Percentiles rank a stretch among this genome's conserved stretches.
These are phyloP conservation scores for Porites divaricata DNA, from an alignment of 92 coral and sea anemone species.

Conservation along the genomic window DNA sequence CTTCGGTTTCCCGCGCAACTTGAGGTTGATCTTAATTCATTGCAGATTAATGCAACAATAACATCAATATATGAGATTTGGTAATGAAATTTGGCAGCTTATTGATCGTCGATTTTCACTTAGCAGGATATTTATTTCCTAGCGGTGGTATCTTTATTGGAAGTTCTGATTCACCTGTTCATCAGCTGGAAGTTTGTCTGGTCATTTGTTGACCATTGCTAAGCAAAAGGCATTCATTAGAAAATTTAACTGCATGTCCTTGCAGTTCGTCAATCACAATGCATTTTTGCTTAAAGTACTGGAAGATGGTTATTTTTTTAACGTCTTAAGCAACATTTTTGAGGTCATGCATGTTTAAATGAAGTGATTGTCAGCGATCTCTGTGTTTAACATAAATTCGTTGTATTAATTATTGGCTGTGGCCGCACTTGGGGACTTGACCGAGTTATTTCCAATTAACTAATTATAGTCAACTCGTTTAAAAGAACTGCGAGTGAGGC, in stretches of 20 bases:
- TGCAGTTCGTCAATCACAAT: no score
- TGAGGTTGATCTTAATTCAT: neutral
- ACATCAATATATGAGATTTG: neutral
- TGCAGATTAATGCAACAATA: neutral
- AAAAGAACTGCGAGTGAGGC: no score
- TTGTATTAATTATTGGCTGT: no score
- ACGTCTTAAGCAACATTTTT: neutral
- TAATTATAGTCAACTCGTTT: no score
- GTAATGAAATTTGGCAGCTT: neutral
- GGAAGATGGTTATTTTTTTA: neutral
- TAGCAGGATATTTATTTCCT: no score
- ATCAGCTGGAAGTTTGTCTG: neutral
- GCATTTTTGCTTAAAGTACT: neutral
- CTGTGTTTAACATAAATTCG: no score
- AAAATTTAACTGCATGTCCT: neutral
- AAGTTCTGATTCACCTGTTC: neutral
- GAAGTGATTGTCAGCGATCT: slow-evolving; percentile 1
- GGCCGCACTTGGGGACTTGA: no score
- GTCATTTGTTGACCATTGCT: neutral
- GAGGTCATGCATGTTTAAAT: neutral
- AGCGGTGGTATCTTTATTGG: neutral
- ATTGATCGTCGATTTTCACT: neutral
- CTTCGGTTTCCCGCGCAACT: slow-evolving; percentile 47
- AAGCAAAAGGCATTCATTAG: no score
- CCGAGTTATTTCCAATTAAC: no score